phyloP scores from a whole-genome alignment of 2,888 invertebrate genomes.

The Rotaria sp. region DNA sequence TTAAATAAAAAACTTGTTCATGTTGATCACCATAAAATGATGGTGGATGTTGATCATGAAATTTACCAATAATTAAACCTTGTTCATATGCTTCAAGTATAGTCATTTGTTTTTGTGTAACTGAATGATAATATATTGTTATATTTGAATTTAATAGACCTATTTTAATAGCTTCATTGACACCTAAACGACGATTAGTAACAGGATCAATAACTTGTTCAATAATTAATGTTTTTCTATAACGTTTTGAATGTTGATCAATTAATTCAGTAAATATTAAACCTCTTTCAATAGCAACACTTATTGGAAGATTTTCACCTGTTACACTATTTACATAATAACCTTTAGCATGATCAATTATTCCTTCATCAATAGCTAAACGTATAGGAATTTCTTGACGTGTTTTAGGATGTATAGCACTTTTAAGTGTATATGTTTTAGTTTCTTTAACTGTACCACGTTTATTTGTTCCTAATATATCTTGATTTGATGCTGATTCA shows the following conservation, averaged over 20 bases:
- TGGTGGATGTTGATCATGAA: conserved; percentile 20
- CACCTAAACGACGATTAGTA: conserved; percentile 27
- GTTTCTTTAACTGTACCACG: conserved; percentile 37
- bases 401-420: conserved; percentile 36
- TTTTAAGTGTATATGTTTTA: conserved; percentile 36
- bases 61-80: conserved; percentile 36
- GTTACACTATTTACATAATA: conserved; percentile 32
- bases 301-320: conserved; percentile 35
- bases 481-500: background rate
- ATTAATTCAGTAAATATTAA: conserved; percentile 34
- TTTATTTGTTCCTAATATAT: background rate
- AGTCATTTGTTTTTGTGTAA: conserved; percentile 27
- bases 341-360: conserved; percentile 38
- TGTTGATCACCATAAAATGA: conserved; percentile 6
- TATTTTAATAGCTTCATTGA: conserved; percentile 35
- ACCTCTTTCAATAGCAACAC: conserved; percentile 35
- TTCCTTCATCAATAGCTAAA: conserved; percentile 39
- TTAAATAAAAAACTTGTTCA: conserved; percentile 27
- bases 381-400: conserved; percentile 23
- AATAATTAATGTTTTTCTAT: background rate
- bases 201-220: conserved; percentile 33
- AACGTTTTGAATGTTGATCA: background rate
- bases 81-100: conserved; percentile 35
- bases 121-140: conserved; percentile 25
- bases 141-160: conserved; percentile 35